A percentile compares a stretch with the other conserved stretches of the same genome.
Evolutionary conservation across 2,888 invertebrate genomes (phyloP).

Genomic region (Masnerella sp.): DNA sequence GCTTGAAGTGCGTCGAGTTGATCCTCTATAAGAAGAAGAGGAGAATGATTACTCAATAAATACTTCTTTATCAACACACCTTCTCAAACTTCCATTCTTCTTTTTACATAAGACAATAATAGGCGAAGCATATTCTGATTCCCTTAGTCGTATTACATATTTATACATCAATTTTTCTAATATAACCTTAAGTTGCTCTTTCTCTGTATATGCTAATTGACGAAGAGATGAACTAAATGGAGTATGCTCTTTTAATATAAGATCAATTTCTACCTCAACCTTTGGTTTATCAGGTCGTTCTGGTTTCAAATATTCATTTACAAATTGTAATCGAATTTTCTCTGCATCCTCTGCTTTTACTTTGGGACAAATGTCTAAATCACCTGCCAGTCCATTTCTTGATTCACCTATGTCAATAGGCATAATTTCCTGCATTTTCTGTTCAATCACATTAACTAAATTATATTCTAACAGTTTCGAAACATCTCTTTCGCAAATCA

Average conservation of each 20-base stretch:
- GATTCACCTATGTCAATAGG: neutral
- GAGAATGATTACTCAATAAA: slow-evolving; percentile 20
- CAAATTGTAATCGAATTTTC: neutral
- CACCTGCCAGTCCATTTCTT: neutral
- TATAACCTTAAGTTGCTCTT: neutral
- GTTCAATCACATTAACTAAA: neutral
- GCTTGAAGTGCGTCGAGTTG: slow-evolving; percentile 6
- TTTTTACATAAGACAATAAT: slow-evolving; percentile 16
- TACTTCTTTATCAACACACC: slow-evolving; percentile 30
- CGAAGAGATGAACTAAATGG: neutral
- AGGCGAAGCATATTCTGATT: slow-evolving; percentile 28
- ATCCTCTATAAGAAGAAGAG: slow-evolving; percentile 28
- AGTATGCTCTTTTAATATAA: neutral
- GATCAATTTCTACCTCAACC: neutral
- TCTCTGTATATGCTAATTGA: neutral
- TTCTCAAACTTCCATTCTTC: slow-evolving; percentile 2
- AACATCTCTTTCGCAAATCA: neutral
- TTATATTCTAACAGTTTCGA: neutral
- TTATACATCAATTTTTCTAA: slow-evolving; percentile 4
- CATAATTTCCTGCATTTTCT: neutral
- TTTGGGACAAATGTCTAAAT: neutral
- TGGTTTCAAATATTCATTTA: neutral
- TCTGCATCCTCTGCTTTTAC: neutral
- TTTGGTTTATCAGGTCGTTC: neutral
- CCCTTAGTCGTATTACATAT: slow-evolving; percentile 17